Evolutionary conservation across 2,797 vertebrate genomes (phyloP), one percentile per base, ranked within the genome.

Genomic region (Paratrypauchen microcephalus): DNA sequence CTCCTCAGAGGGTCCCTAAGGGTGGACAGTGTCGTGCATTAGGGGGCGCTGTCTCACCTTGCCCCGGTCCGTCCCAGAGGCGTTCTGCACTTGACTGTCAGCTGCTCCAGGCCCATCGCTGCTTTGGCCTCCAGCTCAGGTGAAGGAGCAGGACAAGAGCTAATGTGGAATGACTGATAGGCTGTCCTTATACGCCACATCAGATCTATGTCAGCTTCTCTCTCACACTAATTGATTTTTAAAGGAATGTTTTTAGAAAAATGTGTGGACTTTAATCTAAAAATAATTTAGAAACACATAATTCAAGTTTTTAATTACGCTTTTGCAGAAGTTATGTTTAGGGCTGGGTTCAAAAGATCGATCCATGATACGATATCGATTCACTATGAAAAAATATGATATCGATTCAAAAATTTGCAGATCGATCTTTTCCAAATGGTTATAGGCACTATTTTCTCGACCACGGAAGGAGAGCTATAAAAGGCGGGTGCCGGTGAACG

Each of bases 21-120:
- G 88, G 74, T 24, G 67, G 69, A 78, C 79, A 68, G 73, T 66
- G 80, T 68, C 75, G 82, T 73, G 83, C 83, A 88, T 90, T 88
- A 83, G 81, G 81, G 85, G 80, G 77, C 74, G 80, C 72, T 85
- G 86, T 89, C 87, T 91, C 87, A 90, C 88, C 89, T 90, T 87
- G 84, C 86, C 87, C 72, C 60, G 66, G 77, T 85, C 85, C 68
- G 78, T 70, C 79, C 84, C 87, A 32, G 82, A 77, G 88, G 85
- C 85, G 52, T 77, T 71, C 74, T 58, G 81, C 75, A 72, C 77
- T 85, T 86, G 75, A 74, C 79, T 83, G 85, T 90, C 87, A 88
- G 81, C 74, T 72, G 72, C 66, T 82, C 58, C 59, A 21, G 5
- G 19, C 80, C 30, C 30, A 47, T 39, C 56, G 4, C 61, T 58